Base-by-base conservation (phyloP, 2,113 vertebrate genomes). In the Nipponia nippon region DNA sequence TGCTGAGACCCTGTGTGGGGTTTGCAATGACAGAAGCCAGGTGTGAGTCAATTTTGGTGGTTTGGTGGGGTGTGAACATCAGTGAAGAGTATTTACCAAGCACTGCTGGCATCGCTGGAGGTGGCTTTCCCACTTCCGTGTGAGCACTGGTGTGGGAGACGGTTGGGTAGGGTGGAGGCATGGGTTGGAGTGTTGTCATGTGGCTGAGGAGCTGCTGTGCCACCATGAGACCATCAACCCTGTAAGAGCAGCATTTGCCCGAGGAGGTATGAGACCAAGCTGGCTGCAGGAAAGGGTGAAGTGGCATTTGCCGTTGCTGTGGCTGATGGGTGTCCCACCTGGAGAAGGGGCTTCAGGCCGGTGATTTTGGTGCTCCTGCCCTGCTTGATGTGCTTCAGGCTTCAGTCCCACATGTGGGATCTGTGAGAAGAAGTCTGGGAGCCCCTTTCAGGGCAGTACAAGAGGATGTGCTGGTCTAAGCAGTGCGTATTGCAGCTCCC, bases 341-440 rank as follows among this genome's bases (percentile, higher is more conserved):
- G 3, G 36, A 75, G 34, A 47, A 62, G 7, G 6, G 9, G 10
- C 53, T 61, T 84, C 18, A 75, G 4, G 42, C 8, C 40, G 19
- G 19, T 71, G 50, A 12, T 11, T 72, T 50, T 75, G 3, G 2
- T 87, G 47, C 23, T 56, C 34, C 53, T 78, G 7, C 32, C 36
- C 6, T 58, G 25, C 65, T 56, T 70, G 19, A 5, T n/a, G 10
- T 81, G 32, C 13, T 61, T 22, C n/a, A 62, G 25, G 10, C 63
- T 46, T 56, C 36, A 21, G 11, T 71, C 42, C 26, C 9, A 0
- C 0, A 0, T 1, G 0, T 65, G 36, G 15, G 19, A 49, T 93
- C 72, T 0, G 0, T 40, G 36, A 58, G 36, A 52, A 53, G 40
- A 13, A 55, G 13, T 29, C 14, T 52, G 34, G 22, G 18, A 95